Evolutionary conservation across 2,888 invertebrate genomes (phyloP).

Genomic region (Drosophila niveifrons): DNA sequence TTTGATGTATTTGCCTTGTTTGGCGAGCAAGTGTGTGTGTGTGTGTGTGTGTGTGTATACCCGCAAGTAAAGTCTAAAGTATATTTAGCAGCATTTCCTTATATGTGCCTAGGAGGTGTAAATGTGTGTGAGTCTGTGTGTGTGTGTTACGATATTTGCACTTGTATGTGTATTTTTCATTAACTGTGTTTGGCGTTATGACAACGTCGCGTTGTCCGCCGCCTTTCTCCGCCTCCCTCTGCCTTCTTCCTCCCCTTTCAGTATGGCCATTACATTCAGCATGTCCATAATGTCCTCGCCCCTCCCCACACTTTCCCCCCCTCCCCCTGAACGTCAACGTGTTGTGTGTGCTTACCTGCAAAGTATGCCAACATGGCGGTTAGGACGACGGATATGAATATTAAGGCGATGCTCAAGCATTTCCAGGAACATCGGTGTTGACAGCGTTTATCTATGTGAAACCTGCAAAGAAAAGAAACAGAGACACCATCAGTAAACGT

Average conservation of each 20-base stretch:
- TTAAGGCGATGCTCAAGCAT: conserved; percentile 96
- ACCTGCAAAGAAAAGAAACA: conserved; percentile 84
- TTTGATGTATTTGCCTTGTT: conserved; percentile 75
- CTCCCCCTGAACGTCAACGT: not conserved
- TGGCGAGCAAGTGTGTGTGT: conserved; percentile 26
- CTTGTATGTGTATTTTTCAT: conserved; percentile 74
- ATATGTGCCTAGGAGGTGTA: conserved; percentile 7
- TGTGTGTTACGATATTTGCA: conserved; percentile 53
- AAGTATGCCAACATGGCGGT: conserved; percentile 97
- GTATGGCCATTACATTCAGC: not conserved
- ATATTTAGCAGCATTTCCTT: conserved; percentile 8
- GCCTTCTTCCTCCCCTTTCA: not conserved
- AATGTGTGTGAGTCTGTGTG: conserved; percentile 22
- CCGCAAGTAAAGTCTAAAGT: conserved; percentile 20
- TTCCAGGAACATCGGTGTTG: conserved; percentile 98
- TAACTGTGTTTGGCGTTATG: conserved; percentile 68
- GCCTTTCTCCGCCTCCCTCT: conserved; percentile 3
- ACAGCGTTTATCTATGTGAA: conserved; percentile 97
- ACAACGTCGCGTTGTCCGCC: conserved; percentile 52
- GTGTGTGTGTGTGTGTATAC: not conserved
- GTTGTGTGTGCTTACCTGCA: conserved; percentile 90
- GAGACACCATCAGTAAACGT: conserved; percentile 23
- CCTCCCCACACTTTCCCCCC: not conserved
- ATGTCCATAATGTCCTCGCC: conserved; percentile 17
- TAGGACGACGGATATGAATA: conserved; percentile 94